phyloP scores from a whole-genome alignment of 2,797 vertebrate species.

The Spheniscus humboldti region DNA sequence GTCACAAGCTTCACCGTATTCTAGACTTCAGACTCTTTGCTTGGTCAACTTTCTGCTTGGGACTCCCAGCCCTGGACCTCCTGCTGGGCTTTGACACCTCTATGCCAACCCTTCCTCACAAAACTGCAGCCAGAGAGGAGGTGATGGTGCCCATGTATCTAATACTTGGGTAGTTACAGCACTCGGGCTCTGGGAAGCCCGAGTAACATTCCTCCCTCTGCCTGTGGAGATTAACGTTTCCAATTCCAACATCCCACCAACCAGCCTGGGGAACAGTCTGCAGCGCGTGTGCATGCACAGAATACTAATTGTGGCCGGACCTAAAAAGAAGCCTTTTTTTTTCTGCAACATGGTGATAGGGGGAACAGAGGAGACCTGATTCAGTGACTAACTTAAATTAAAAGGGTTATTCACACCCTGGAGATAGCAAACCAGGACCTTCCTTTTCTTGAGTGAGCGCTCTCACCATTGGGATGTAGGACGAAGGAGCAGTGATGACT shows the following conservation, averaged over 20 bases:
- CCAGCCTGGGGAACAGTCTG: neutral
- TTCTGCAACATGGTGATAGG: neutral
- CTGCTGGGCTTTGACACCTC: neutral
- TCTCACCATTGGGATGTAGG: neutral
- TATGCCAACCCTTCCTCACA: neutral
- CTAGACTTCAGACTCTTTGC: neutral
- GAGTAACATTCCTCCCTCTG: neutral
- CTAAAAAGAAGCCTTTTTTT: neutral
- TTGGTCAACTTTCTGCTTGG: neutral
- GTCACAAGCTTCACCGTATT: neutral
- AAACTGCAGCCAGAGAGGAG: neutral
- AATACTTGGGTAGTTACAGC: neutral
- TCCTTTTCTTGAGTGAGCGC: neutral
- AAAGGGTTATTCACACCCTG: neutral
- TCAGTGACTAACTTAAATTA: neutral
- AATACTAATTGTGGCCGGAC: neutral
- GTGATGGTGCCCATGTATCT: neutral
- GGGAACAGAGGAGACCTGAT: neutral
- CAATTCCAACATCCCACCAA: neutral
- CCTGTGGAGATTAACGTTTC: neutral
- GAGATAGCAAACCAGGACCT: neutral
- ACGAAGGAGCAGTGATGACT: neutral
- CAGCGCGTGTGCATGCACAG: neutral
- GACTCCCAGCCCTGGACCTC: neutral
- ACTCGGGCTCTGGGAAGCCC: neutral